Base-by-base conservation (phyloP, 2,113 vertebrate species). In the Sialia sialis region DNA sequence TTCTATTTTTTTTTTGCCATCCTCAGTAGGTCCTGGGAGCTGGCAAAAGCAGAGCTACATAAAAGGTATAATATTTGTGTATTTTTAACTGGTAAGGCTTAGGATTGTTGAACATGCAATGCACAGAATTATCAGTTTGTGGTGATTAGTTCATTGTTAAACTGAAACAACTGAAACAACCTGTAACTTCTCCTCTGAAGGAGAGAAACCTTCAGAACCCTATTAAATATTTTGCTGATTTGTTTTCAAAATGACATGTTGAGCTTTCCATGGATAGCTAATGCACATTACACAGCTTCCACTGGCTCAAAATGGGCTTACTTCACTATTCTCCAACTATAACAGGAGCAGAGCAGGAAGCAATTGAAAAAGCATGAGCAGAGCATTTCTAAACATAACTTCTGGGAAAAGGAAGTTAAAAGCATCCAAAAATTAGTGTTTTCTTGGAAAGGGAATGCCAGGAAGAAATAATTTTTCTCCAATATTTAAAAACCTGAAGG, bases 1-100 rank as follows among this genome's bases (percentile, higher is more conserved):
- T 16, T 12, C 5, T 9, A 6, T 7, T 64, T 13, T 30, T 16
- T 20, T 41, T 11, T 2, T n/a, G n/a, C 1, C 1, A 6, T 6
- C 5, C 9, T 21, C 16, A 30, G 10, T 67, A 76, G 17, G 10
- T 87, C 11, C 18, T 72, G 16, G 11, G 18, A 90, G 8, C 22
- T 0, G 3, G 23, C 60, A 66, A 84, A 83, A 68, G 4, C 20
- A 70, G 18, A 56, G 27, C 3, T 30, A 27, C 15, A 20, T 78
- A 72, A 84, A 82, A 8, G 14, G 15, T 77, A 19, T 16, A 32
- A 7, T 32, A 59, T 87, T 59, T 85, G 5, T 72, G 25, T 68
- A 68, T 30, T 10, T 51, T 38, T 69, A 60, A 21, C 26, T 76
- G 21, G 44, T 34, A 86, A 56, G 25, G 13, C 9, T 92, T 43